Base-by-base conservation (phyloP, 2,888 invertebrate genomes). In the Cistogaster globosa region DNA sequence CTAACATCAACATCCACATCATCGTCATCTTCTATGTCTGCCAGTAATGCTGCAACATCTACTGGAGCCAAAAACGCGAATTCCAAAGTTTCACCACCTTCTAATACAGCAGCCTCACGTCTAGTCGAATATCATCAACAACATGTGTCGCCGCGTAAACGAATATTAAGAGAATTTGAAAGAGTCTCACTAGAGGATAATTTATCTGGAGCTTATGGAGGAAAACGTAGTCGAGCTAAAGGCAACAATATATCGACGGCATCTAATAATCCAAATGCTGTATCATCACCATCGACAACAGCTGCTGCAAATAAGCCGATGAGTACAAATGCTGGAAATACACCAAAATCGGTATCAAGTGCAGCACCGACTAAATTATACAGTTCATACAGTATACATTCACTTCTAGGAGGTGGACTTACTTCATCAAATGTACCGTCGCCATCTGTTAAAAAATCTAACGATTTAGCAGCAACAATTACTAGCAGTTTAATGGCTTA, bases 371-470 rank as follows among this genome's bases (percentile, higher is more conserved):
- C 92, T n/a, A 91, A 92, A 82, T 93, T 94, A 89, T 94, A 94
- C 87, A 95, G 96, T 92, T 96, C 96, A 91, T 97, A 97, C 93
- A 97, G 97, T 93, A 97, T 97, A 92, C 96, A 96, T 90, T 97
- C 97, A 87, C 94, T 97, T 91, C 93, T 97, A 89, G 96, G 96
- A 22, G 91, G 91, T 53, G 86, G 88, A 22, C 76, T 84, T 60
- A 57, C 67, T n/a, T 87, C 88, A 26, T 80, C 87, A 5, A 53
- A 78, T 14, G 11, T 78, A n/a, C 69, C 72, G 11, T n/a, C 74
- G 4, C 18, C 71, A 11, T 14, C 75, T 20, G 80, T 76, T 20
- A 91, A 90, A 48, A 90, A 88, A 76, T 67, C 74, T 22, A 88
- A 87, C 38, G 90, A 90, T 57, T 88, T 89, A n/a, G 88, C 89